phyloP scores from a whole-genome alignment of 2,888 invertebrate species.

The Leptinotarsa rubiginosa region DNA sequence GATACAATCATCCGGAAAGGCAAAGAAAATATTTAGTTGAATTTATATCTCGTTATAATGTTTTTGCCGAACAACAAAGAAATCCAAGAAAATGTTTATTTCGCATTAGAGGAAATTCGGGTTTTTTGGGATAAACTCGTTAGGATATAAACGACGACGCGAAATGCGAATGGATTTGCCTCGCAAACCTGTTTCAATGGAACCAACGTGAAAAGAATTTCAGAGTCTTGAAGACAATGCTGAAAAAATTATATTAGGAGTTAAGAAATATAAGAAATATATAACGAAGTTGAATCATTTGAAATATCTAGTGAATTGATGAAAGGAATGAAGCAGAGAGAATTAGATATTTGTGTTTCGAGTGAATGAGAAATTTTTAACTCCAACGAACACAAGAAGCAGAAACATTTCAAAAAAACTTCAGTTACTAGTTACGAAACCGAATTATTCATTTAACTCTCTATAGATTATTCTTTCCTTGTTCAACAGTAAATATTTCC shows the following conservation, averaged over 20 bases:
- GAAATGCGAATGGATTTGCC: background rate
- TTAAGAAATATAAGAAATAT: background rate
- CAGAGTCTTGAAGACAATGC: background rate
- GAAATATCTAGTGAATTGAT: too few relatives aligned
- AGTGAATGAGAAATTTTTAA: too few relatives aligned
- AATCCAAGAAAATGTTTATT: conserved; percentile 13
- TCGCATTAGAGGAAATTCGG: conserved; percentile 12
- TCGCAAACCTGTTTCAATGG: background rate
- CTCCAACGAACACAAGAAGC: too few relatives aligned
- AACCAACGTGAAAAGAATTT: background rate
- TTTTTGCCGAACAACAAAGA: conserved; percentile 9
- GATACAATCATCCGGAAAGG: conserved; percentile 15
- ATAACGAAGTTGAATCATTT: too few relatives aligned
- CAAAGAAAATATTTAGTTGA: conserved; percentile 5
- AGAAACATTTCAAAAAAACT: too few relatives aligned
- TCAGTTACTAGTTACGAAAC: too few relatives aligned
- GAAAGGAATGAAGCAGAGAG: too few relatives aligned
- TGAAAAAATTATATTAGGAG: background rate
- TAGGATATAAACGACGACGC: conserved; percentile 3
- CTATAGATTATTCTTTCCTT: too few relatives aligned
- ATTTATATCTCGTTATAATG: conserved; percentile 4
- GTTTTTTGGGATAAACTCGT: conserved; percentile 13
- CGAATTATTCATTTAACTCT: background rate
- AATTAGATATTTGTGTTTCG: too few relatives aligned
- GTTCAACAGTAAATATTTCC: too few relatives aligned